Evolutionary conservation across 2,797 vertebrate species (phyloP).

Genomic region (Eidolon dupreanum): DNA sequence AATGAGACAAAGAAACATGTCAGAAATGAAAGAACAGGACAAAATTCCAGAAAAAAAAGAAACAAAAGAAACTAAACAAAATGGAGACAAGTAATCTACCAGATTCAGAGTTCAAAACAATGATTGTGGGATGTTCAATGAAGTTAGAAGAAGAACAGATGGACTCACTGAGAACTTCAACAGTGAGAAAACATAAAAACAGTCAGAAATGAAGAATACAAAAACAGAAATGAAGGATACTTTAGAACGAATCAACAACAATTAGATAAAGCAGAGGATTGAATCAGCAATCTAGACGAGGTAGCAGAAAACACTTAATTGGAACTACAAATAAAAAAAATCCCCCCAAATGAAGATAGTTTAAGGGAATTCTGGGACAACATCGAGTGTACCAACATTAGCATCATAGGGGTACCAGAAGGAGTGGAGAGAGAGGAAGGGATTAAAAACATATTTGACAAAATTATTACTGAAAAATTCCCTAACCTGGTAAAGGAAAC

Average conservation of each 20-base stretch:
- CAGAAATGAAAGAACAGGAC: background rate
- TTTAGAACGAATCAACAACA: background rate
- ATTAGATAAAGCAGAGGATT: background rate
- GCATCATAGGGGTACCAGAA: background rate
- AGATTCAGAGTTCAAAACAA: background rate
- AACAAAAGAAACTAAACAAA: background rate
- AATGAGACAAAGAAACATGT: background rate
- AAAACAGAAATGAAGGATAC: background rate
- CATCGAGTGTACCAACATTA: background rate
- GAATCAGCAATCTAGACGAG: background rate
- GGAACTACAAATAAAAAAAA: background rate
- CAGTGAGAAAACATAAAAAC: background rate
- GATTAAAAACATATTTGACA: background rate
- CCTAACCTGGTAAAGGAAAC: background rate
- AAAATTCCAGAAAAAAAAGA: background rate
- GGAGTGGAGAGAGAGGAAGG: background rate
- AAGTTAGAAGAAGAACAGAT: background rate
- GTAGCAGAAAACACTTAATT: background rate
- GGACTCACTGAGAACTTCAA: background rate
- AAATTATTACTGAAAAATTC: background rate
- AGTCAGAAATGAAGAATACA: background rate
- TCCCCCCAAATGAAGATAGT: background rate
- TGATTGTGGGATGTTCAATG: background rate
- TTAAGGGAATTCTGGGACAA: background rate
- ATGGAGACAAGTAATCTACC: background rate